These are phyloP conservation scores for Neodiprion pinetum DNA, from an alignment of 1,140 invertebrate genomes.

Conservation along the genomic window DNA sequence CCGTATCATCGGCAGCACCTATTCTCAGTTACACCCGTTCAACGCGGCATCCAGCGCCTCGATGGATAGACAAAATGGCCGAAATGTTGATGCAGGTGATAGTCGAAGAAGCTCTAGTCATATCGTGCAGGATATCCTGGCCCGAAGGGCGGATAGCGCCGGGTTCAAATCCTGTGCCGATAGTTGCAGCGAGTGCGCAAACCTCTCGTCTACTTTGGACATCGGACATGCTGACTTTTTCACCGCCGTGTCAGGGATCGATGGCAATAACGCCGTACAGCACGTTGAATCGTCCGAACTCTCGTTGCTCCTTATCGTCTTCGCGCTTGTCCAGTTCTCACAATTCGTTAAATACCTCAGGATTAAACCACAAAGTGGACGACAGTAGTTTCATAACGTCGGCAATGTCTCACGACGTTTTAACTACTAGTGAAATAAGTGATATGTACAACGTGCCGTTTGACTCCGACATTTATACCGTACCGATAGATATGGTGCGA, in stretches of 20 bases:
- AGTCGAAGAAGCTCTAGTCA: slow-evolving; percentile 52
- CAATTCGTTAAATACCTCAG: slow-evolving; percentile 78
- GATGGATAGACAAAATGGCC: slow-evolving; percentile 50
- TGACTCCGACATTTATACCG: slow-evolving; percentile 85
- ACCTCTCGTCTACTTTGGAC: slow-evolving; percentile 66
- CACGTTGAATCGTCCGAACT: slow-evolving; percentile 69
- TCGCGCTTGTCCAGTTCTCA: slow-evolving; percentile 81
- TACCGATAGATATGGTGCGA: slow-evolving; percentile 79
- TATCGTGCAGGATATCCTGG: slow-evolving; percentile 57
- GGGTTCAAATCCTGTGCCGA: slow-evolving; percentile 28
- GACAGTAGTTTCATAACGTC: slow-evolving; percentile 87
- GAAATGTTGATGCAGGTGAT: slow-evolving; percentile 49
- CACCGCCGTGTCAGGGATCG: slow-evolving; percentile 64
- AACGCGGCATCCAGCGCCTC: slow-evolving; percentile 36
- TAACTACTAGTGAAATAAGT: slow-evolving; percentile 75
- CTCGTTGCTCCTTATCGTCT: slow-evolving; percentile 73
- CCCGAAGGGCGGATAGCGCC: slow-evolving; percentile 50
- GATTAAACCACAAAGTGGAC: slow-evolving; percentile 72
- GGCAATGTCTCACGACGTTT: slow-evolving; percentile 82
- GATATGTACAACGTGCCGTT: slow-evolving; percentile 87
- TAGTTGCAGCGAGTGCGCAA: slow-evolving; percentile 31
- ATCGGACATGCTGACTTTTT: slow-evolving; percentile 68
- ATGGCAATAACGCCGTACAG: slow-evolving; percentile 58
- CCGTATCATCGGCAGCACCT: slow-evolving; percentile 49
- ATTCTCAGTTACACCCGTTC: slow-evolving; percentile 43